phyloP scores from a whole-genome alignment of 2,113 vertebrate genomes.

The human (Homo sapiens) region DNA sequence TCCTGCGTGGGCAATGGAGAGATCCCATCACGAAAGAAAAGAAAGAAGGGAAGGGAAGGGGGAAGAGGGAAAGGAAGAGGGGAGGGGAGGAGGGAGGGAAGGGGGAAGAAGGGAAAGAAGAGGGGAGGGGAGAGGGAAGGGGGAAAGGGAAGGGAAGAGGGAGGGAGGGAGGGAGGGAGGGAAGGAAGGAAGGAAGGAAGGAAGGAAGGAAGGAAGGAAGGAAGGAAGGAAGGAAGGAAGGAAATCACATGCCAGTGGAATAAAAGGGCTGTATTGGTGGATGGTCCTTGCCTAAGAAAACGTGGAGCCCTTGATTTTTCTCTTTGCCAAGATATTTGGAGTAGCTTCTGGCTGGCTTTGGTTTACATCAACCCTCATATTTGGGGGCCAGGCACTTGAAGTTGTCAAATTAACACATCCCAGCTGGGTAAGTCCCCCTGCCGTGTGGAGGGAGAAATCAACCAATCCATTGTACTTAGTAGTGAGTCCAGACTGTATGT shows the following conservation, averaged over 20 bases:
- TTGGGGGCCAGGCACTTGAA: neutral
- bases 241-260: neutral
- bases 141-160: fast-evolving
- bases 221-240: too few relatives aligned
- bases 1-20: too few relatives aligned
- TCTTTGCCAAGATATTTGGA: neutral
- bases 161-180: fast-evolving
- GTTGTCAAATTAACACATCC: neutral
- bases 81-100: too few relatives aligned
- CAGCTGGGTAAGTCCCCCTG: neutral
- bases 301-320: neutral
- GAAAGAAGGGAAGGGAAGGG: too few relatives aligned
- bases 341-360: neutral
- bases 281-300: neutral
- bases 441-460: neutral
- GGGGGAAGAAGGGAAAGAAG: too few relatives aligned
- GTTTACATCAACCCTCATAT: neutral
- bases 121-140: too few relatives aligned
- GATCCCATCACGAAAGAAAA: too few relatives aligned
- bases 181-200: too few relatives aligned
- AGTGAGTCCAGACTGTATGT: neutral
- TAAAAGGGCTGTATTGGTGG: neutral
- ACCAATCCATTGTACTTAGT: neutral
- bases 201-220: too few relatives aligned
- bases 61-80: too few relatives aligned